Percentiles rank a stretch among this genome's conserved stretches.
Conservation (phyloP, 2,888 invertebrate genomes). For the Rapana venosa region DNA sequence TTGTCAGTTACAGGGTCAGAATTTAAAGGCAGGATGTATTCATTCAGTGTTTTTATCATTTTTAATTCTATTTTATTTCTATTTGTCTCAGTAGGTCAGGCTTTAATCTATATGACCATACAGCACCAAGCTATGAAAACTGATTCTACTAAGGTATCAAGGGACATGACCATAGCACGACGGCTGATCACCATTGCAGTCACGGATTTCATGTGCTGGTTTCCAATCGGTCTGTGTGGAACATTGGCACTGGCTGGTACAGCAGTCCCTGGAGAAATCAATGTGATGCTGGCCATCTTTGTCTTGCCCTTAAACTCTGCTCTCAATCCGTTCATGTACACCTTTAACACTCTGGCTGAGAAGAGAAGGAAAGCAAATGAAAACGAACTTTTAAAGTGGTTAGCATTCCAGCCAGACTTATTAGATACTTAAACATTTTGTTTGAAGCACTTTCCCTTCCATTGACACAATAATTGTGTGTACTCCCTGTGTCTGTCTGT, state of each 20-base stretch:
- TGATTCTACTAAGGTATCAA: background rate
- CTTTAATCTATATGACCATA: background rate
- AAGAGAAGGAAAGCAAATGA: background rate
- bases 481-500: background rate
- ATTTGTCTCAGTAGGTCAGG: background rate
- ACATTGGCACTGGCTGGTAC: background rate
- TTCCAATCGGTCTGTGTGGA: slow-evolving; percentile 6
- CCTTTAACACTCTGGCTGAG: background rate
- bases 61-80: background rate
- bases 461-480: background rate
- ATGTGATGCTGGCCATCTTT: background rate
- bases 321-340: slow-evolving; percentile 13
- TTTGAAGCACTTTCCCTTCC: background rate
- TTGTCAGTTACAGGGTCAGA: background rate
- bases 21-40: background rate
- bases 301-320: background rate
- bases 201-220: slow-evolving; percentile 17
- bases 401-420: background rate
- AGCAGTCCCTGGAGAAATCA: background rate
- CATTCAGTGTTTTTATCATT: background rate
- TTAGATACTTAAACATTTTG: background rate
- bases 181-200: background rate
- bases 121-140: background rate
- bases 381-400: background rate
- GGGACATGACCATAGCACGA: slow-evolving; percentile 14